Conservation (phyloP, 2,113 vertebrate genomes). For the Platichthys stellatus region DNA sequence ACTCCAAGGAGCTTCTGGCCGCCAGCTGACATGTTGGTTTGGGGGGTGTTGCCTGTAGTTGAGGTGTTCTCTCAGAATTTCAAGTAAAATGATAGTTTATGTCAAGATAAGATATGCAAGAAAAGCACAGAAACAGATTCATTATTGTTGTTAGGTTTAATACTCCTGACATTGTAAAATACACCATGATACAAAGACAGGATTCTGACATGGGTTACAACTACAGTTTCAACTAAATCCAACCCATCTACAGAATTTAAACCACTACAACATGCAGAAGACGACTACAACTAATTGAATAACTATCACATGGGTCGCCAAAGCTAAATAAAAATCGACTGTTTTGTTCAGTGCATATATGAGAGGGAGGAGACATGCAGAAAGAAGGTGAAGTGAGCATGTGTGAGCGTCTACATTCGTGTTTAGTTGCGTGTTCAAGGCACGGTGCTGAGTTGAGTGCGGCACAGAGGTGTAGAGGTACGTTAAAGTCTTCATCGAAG, state of each 20-base stretch:
- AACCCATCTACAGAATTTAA: background rate
- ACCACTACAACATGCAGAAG: background rate
- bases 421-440: background rate
- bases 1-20: conserved; percentile 10
- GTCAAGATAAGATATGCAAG: background rate
- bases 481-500: background rate
- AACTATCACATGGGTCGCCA: background rate
- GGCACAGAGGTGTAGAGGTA: background rate
- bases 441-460: no score
- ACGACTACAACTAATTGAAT: background rate
- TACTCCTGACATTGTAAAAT: conserved; percentile 5
- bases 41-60: background rate
- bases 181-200: background rate
- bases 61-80: no score
- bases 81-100: background rate
- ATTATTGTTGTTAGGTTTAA: conserved; percentile 19
- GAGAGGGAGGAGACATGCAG: background rate
- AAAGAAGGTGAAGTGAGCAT: background rate
- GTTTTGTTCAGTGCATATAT: background rate
- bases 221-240: background rate
- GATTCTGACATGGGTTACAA: background rate
- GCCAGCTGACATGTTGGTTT: background rate
- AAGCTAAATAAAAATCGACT: background rate
- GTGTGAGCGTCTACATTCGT: background rate
- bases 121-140: background rate